phyloP scores from a whole-genome alignment of 2,113 vertebrate genomes.

The Phalacrocorax carbo region DNA sequence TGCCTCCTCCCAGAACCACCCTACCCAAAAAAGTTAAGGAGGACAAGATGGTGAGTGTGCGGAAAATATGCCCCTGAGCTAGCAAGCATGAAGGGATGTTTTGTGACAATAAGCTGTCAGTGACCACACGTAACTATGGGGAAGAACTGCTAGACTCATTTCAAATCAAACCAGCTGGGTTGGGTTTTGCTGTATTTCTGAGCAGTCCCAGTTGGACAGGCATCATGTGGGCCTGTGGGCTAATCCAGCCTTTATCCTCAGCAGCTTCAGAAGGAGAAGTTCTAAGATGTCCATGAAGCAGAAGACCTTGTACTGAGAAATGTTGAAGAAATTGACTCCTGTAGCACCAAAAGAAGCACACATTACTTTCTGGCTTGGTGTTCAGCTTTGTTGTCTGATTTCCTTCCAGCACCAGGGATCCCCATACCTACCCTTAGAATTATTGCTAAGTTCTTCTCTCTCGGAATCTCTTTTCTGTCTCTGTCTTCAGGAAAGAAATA shows the following conservation, averaged over 20 bases:
- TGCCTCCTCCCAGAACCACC: conserved; percentile 68
- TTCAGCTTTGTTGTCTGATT: neutral
- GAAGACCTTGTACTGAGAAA: neutral
- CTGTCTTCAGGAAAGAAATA: neutral
- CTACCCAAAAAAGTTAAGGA: conserved; percentile 77
- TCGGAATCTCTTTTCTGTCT: neutral
- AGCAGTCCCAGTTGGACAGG: neutral
- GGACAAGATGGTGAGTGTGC: conserved; percentile 65
- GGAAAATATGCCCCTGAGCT: neutral
- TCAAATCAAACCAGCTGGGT: neutral
- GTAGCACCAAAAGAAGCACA: neutral
- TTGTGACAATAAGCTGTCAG: neutral
- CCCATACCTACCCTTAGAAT: neutral
- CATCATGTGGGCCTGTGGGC: neutral
- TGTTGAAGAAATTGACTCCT: neutral
- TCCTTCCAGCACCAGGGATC: neutral
- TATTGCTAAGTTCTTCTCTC: neutral
- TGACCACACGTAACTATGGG: neutral
- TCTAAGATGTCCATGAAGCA: neutral
- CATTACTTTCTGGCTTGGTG: neutral
- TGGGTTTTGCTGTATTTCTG: neutral
- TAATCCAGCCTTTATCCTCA: neutral
- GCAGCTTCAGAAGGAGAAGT: neutral
- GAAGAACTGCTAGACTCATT: neutral
- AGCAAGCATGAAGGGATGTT: neutral